Evolutionary conservation across 2,113 vertebrate genomes (phyloP).

Genomic region (Oplegnathus fasciatus): DNA sequence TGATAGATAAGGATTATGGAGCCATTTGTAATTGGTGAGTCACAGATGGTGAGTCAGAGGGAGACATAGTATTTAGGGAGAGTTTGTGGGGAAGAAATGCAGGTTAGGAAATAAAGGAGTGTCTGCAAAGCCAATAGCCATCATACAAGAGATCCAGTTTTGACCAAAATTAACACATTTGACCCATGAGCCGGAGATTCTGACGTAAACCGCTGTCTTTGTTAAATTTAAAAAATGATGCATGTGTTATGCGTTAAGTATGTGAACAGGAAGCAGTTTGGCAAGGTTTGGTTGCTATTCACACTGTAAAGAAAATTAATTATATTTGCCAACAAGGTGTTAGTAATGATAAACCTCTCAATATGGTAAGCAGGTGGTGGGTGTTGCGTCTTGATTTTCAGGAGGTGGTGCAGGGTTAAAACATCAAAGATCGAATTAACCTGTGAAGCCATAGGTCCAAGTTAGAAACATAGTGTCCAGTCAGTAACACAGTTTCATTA

Average conservation of each 20-base stretch:
- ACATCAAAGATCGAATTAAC: slow-evolving; percentile 56
- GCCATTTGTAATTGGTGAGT: slow-evolving; percentile 52
- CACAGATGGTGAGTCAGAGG: slow-evolving; percentile 39
- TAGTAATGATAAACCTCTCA: background rate
- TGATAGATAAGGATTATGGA: slow-evolving; percentile 43
- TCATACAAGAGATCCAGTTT: background rate
- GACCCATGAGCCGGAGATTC: background rate
- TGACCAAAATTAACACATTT: background rate
- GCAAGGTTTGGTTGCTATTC: background rate
- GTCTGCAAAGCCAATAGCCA: background rate
- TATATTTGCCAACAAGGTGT: slow-evolving; percentile 26
- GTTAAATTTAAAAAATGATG: background rate
- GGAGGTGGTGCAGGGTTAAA: slow-evolving; percentile 35
- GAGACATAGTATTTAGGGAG: background rate
- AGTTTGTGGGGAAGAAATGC: background rate
- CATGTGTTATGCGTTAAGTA: background rate
- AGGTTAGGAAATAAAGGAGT: background rate
- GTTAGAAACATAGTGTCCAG: background rate
- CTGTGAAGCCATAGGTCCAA: slow-evolving; percentile 13
- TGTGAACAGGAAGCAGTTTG: background rate
- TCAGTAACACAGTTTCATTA: slow-evolving; percentile 19
- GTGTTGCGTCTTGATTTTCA: background rate
- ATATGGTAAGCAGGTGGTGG: slow-evolving; percentile 27
- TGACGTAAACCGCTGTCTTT: background rate
- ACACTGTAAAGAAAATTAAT: slow-evolving; percentile 37